A percentile compares a stretch with the other conserved stretches of the same genome.
Evolutionary conservation across 1,140 invertebrate species (phyloP).

Genomic region (Medauroidea extradentata): DNA sequence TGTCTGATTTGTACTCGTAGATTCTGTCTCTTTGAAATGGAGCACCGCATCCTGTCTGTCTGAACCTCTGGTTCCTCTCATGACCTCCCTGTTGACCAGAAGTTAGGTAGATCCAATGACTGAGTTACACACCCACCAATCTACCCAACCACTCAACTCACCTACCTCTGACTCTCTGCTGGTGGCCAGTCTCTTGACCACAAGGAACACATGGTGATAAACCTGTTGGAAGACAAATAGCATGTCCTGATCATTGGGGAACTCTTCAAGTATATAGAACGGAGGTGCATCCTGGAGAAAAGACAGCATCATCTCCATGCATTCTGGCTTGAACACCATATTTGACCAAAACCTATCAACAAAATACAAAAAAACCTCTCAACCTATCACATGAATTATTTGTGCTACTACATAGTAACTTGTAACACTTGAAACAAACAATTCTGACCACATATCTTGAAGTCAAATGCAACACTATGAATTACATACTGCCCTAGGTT

Average conservation of each 20-base stretch:
- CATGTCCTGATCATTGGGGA: constrained; percentile 44
- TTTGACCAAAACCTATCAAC: constrained; percentile 78
- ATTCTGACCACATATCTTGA: too few relatives aligned
- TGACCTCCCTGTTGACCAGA: too few relatives aligned
- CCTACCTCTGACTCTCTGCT: constrained; percentile 64
- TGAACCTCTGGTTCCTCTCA: too few relatives aligned
- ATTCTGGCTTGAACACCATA: constrained; percentile 60
- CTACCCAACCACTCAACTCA: too few relatives aligned
- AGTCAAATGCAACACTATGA: too few relatives aligned
- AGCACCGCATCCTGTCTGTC: too few relatives aligned
- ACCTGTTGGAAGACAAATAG: constrained; percentile 49
- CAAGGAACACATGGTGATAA: constrained; percentile 57
- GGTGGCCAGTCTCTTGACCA: constrained; percentile 67
- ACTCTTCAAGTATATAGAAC: constrained; percentile 54
- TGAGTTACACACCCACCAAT: too few relatives aligned
- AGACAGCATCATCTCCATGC: constrained; percentile 60
- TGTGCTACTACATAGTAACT: background rate
- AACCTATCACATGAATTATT: background rate
- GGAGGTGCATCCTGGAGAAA: constrained; percentile 70
- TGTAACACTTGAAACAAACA: too few relatives aligned
- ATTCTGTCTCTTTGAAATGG: too few relatives aligned
- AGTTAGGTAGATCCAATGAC: too few relatives aligned
- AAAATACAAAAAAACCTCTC: constrained; percentile 12
- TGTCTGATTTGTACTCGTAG: too few relatives aligned
- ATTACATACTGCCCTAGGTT: too few relatives aligned